These are phyloP conservation scores for Felis catus DNA, from an alignment of 2,113 vertebrate species.

Conservation along the genomic window DNA sequence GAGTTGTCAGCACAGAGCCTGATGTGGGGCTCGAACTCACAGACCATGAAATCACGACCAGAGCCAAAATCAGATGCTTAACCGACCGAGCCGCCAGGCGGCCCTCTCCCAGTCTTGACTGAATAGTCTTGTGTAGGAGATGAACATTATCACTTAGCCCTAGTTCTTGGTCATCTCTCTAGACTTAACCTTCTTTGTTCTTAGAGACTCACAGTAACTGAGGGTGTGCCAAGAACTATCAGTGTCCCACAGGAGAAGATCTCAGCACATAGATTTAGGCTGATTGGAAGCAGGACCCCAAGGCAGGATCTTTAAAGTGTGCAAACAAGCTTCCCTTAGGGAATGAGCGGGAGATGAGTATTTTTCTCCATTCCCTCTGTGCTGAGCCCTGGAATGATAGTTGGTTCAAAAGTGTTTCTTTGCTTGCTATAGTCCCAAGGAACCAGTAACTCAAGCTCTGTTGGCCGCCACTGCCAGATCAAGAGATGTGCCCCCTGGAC, in stretches of 20 bases:
- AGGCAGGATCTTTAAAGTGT: background rate
- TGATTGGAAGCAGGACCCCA: background rate
- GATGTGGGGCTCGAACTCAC: no score
- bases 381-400: background rate
- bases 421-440: background rate
- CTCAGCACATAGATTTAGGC: background rate
- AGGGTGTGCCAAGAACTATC: background rate
- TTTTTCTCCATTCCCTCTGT: background rate
- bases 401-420: background rate
- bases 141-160: background rate
- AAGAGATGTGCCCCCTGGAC: background rate
- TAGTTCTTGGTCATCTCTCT: background rate
- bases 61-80: no score
- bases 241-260: background rate
- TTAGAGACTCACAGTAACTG: background rate
- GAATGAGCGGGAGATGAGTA: background rate
- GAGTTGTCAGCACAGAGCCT: no score
- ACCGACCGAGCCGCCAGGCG: no score
- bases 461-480: background rate
- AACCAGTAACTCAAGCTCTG: background rate
- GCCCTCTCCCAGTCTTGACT: background rate
- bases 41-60: no score
- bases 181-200: background rate
- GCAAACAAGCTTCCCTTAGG: background rate
- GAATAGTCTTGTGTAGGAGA: background rate